phyloP scores from a whole-genome alignment of 2,888 invertebrate genomes.

The Acleris cristana region DNA sequence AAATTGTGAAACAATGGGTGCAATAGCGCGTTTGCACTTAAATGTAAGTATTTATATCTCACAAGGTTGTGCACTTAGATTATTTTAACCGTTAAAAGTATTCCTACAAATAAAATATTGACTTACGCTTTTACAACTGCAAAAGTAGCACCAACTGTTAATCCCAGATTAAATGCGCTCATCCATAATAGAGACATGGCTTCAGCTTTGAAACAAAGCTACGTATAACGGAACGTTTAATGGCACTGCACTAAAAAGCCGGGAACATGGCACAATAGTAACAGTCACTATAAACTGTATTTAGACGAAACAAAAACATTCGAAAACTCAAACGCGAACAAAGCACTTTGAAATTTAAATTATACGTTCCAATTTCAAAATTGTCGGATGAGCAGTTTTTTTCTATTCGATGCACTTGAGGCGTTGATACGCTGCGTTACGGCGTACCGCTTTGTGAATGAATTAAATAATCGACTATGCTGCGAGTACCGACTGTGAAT shows the following conservation, averaged over 20 bases:
- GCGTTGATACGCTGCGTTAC: slow-evolving; percentile 3
- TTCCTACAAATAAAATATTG: background rate
- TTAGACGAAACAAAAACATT: slow-evolving; percentile 16
- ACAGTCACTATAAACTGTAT: slow-evolving; percentile 43
- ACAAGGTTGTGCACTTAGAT: background rate
- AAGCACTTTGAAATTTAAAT: background rate
- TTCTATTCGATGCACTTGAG: slow-evolving; percentile 9
- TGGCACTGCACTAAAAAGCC: slow-evolving; percentile 42
- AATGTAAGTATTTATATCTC: background rate
- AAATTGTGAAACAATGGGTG: too few species aligned
- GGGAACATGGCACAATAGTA: slow-evolving; percentile 44
- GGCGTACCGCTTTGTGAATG: slow-evolving; percentile 19
- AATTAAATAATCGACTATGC: slow-evolving; percentile 43
- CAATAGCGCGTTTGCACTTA: background rate
- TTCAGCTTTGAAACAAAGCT: slow-evolving; percentile 41
- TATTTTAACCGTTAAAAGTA: background rate
- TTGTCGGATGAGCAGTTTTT: slow-evolving; percentile 23
- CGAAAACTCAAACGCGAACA: slow-evolving; percentile 16
- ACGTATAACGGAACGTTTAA: slow-evolving; percentile 27
- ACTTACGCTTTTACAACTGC: slow-evolving; percentile 68
- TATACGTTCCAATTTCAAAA: slow-evolving; percentile 16
- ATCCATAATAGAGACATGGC: slow-evolving; percentile 86
- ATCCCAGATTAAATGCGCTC: slow-evolving; percentile 84
- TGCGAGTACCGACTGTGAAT: slow-evolving; percentile 53
- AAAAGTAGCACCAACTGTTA: slow-evolving; percentile 86